Conservation (phyloP, 2,113 vertebrate genomes). For the Pituophis catenifer region DNA sequence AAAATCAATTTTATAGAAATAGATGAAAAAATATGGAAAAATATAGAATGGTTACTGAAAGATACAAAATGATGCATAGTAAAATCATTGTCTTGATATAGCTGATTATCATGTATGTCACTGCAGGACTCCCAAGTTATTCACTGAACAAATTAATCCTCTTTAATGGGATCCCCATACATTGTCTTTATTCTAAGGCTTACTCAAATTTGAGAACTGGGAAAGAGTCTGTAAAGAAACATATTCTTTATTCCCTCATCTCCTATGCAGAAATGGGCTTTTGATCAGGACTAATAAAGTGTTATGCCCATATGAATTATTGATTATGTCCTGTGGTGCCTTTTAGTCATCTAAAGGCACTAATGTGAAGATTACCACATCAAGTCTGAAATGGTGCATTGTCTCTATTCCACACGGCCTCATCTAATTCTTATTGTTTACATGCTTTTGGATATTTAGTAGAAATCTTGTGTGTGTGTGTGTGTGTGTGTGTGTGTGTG, state of each 20-base stretch:
- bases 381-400: not conserved
- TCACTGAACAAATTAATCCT: not conserved
- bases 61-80: not conserved
- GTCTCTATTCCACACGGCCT: slow-evolving; percentile 20
- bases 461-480: not conserved
- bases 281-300: not conserved
- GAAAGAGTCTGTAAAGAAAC: not conserved
- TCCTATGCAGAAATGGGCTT: not conserved
- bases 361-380: slow-evolving; percentile 1
- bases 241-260: not conserved
- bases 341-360: slow-evolving; percentile 9
- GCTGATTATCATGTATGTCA: not conserved
- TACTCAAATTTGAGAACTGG: not conserved
- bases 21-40: not conserved
- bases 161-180: not conserved
- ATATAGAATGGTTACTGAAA: not conserved
- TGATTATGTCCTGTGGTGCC: not conserved
- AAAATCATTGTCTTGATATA: not conserved
- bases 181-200: not conserved
- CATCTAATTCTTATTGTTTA: slow-evolving; percentile 25
- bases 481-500: not conserved
- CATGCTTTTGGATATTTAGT: slow-evolving; percentile 14
- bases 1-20: not conserved
- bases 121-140: not conserved
- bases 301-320: not conserved